A percentile compares a stretch with the other conserved stretches of the same genome.
Evolutionary conservation across 2,797 vertebrate species (phyloP).

Genomic region (Linurgus olivaceus): DNA sequence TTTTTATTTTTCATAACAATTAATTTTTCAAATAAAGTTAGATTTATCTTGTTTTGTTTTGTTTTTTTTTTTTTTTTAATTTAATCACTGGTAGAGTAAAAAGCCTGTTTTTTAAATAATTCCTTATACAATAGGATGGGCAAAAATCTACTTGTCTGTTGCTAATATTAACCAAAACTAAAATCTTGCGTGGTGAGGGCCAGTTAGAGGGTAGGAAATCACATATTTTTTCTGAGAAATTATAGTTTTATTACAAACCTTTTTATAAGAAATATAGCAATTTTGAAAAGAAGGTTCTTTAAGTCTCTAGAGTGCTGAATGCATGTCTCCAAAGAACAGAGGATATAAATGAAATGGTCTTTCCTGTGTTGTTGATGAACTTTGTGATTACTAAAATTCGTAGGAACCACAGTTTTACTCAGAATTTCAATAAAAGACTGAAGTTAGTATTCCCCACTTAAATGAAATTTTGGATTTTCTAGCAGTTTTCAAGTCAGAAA

Average conservation of each 20-base stretch:
- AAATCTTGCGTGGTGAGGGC: accelerated
- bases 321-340: not conserved
- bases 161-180: not conserved
- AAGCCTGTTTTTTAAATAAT: not conserved
- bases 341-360: not conserved
- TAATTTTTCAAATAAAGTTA: not conserved
- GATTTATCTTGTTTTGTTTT: not conserved
- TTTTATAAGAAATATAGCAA: not conserved
- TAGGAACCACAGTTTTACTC: not conserved
- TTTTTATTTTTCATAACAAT: not conserved
- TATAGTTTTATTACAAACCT: not conserved
- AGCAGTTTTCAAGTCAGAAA: not conserved
- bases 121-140: not conserved
- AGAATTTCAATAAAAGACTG: not conserved
- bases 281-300: not conserved
- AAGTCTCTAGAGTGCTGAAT: not conserved
- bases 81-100: not conserved
- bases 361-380: not conserved
- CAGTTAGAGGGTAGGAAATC: not conserved
- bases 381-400: not conserved
- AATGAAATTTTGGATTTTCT: not conserved
- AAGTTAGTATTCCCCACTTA: not conserved
- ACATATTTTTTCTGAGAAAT: not conserved
- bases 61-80: not conserved
- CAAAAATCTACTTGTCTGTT: not conserved